These are phyloP conservation scores for Globicephala melas DNA, from an alignment of 2,113 vertebrate genomes.

Conservation along the genomic window DNA sequence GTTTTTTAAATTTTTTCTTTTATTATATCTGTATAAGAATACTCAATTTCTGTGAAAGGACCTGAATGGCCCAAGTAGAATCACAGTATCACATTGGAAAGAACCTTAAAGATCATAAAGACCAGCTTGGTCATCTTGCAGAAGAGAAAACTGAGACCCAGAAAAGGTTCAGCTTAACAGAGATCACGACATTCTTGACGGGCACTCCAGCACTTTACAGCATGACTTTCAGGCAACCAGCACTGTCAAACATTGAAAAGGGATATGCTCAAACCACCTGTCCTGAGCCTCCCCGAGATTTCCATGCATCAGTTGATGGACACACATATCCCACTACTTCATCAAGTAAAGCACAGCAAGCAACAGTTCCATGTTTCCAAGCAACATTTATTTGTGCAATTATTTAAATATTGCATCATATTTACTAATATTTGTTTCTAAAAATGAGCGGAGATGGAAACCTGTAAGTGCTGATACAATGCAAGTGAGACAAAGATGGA, in stretches of 20 bases:
- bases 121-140: background rate
- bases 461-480: background rate
- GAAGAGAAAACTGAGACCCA: background rate
- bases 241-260: background rate
- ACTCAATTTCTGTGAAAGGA: background rate
- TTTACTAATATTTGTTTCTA: background rate
- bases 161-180: background rate
- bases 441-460: background rate
- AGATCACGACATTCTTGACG: rapidly evolving
- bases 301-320: background rate
- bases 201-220: background rate
- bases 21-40: background rate
- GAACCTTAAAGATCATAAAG: background rate
- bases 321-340: background rate
- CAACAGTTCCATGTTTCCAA: background rate
- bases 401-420: background rate
- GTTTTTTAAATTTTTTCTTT: too few relatives aligned
- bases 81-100: background rate
- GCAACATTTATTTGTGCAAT: background rate
- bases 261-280: background rate
- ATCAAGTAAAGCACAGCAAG: background rate
- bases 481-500: background rate
- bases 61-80: background rate
- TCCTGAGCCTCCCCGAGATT: background rate
- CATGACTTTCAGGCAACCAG: background rate